Conservation (phyloP, 2,797 vertebrate species). For the Scolopax rusticola region DNA sequence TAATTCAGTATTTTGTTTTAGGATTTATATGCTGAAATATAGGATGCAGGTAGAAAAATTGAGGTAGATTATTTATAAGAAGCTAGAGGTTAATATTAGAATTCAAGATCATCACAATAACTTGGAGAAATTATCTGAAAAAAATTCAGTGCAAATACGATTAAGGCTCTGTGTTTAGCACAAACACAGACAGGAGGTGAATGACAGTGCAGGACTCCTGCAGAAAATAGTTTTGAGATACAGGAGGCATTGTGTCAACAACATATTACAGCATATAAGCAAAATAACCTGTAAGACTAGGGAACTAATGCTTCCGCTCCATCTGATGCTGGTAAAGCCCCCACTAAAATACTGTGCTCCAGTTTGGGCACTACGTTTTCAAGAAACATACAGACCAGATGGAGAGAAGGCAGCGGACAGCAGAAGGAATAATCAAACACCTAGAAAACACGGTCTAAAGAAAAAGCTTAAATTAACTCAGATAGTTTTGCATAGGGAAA, state of each 20-base stretch:
- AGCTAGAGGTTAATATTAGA: neutral
- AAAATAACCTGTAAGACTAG: neutral
- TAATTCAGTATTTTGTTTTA: neutral
- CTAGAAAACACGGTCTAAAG: neutral
- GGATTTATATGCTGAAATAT: neutral
- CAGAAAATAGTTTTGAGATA: neutral
- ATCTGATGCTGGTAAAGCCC: neutral
- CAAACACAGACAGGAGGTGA: neutral
- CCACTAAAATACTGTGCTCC: neutral
- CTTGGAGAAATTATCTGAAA: neutral
- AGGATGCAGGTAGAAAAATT: neutral
- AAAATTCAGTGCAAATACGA: neutral
- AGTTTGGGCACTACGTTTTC: neutral
- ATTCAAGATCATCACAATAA: neutral
- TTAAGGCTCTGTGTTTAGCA: neutral
- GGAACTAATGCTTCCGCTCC: neutral
- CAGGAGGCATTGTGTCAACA: neutral
- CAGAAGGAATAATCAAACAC: neutral
- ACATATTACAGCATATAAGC: neutral
- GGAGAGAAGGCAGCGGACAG: neutral
- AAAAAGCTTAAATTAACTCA: neutral
- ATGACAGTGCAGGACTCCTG: neutral
- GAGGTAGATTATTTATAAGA: neutral
- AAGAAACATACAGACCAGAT: neutral
- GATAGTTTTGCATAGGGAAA: neutral